Evolutionary conservation across 2,113 vertebrate genomes (phyloP), one percentile per base, ranked within the genome.

Genomic region (Mastomys coucha): DNA sequence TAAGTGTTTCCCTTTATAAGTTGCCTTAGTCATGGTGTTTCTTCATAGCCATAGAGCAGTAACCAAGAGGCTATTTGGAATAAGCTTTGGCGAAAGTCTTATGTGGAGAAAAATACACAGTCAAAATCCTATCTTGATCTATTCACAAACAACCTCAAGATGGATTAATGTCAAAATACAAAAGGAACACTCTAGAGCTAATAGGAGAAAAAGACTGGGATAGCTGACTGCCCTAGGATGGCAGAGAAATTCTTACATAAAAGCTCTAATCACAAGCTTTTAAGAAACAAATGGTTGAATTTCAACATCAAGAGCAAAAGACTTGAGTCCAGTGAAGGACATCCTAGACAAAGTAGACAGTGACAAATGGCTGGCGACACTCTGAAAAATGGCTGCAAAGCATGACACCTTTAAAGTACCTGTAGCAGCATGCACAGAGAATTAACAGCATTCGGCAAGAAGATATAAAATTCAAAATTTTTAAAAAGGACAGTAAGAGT

Each of bases 151-250:
- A 16, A 8, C 17, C 72, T 93, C 65, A 39, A 90, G 91, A 89
- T 49, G 84, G 13, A 91, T 89, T 45, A 20, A 76, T 45, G 49
- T 81, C 22, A 56, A 80, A 78, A 56, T 69, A 24, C 20, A 36
- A 86, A 92, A 91, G 67, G 70, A 77, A 89, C 80, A 22, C 85
- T 65, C 6, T 78, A 70, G 86, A 93, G 17, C 16, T 65, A 92
- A 70, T 11, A 16, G 60, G 60, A 80, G 93, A 92, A 92, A 92
- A 94, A 90, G 39, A 63, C 13, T 73, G 63, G 16, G 39, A 45
- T 85, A 73, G 33, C 60, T 72, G 10, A 70, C 49, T 90, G 19
- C 70, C 85, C 26, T 65, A 42, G 13, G 49, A 58, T 33, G 11
- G n/a, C 60, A 58, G 76, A 92, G 36, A 77, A 87, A 87, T 14